Evolutionary conservation across 2,797 vertebrate genomes (phyloP).

Genomic region (Gila robusta): DNA sequence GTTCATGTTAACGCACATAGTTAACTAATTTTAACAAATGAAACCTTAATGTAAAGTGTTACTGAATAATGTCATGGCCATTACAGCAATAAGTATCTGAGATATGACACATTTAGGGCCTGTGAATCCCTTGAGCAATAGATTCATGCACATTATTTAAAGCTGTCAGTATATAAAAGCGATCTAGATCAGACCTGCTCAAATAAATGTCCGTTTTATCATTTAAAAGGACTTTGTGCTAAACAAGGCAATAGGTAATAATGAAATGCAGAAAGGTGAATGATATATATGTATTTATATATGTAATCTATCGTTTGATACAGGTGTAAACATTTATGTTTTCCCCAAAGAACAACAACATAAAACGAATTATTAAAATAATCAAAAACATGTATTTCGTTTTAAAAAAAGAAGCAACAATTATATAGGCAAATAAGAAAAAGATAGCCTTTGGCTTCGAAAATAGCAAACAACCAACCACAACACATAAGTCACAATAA

Average conservation of each 20-base stretch:
- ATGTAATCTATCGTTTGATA: slow-evolving; percentile 82
- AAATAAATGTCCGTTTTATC: background rate
- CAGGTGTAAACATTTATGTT: slow-evolving; percentile 82
- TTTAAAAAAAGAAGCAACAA: slow-evolving; percentile 62
- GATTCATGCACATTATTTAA: background rate
- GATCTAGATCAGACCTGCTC: background rate
- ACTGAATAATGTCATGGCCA: background rate
- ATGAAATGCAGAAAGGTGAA: slow-evolving; percentile 66
- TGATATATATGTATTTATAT: slow-evolving; percentile 83
- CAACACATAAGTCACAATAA: slow-evolving; percentile 38
- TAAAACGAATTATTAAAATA: slow-evolving; percentile 69
- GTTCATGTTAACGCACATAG: background rate
- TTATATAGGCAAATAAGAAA: slow-evolving; percentile 71
- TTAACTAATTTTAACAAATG: background rate
- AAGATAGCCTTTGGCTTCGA: slow-evolving; percentile 80
- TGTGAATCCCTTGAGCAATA: background rate
- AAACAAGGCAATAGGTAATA: background rate
- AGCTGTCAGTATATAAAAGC: background rate
- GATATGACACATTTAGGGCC: background rate
- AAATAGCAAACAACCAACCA: slow-evolving; percentile 65
- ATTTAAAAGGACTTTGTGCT: background rate
- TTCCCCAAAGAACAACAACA: slow-evolving; percentile 68
- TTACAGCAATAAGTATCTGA: background rate
- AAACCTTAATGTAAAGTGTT: background rate
- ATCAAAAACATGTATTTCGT: slow-evolving; percentile 62